Percentiles rank a stretch among this genome's conserved stretches.
Conservation (phyloP, 2,113 vertebrate species). For the Myiozetetes cayanensis region DNA sequence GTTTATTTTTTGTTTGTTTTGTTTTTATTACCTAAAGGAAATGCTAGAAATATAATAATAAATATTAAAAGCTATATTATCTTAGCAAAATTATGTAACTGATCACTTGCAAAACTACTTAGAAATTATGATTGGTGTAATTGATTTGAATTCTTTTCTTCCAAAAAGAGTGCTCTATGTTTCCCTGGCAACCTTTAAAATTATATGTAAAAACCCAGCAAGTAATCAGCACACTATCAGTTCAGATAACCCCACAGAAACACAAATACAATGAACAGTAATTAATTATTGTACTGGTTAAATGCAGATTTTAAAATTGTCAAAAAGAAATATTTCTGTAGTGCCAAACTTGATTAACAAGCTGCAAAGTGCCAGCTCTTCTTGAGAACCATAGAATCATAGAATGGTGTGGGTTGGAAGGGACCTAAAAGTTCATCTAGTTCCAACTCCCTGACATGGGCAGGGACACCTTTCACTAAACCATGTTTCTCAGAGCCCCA, state of each 20-base stretch:
- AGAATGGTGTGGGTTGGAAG: background rate
- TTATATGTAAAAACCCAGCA: background rate
- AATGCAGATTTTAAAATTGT: background rate
- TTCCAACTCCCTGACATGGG: background rate
- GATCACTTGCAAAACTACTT: background rate
- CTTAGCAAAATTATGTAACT: background rate
- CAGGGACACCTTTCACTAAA: background rate
- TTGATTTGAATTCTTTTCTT: background rate
- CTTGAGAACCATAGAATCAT: background rate
- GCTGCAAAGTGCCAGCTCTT: background rate
- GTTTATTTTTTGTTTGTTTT: background rate
- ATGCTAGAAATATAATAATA: background rate
- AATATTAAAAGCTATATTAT: background rate
- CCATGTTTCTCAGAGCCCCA: background rate
- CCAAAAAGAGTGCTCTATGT: background rate
- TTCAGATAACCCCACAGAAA: background rate
- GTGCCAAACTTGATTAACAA: background rate
- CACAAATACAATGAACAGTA: background rate
- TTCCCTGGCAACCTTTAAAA: conserved; percentile 12
- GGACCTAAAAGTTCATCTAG: background rate
- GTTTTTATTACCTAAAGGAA: background rate
- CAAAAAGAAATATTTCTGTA: background rate
- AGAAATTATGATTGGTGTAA: background rate
- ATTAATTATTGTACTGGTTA: background rate
- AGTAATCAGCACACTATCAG: background rate